Conservation (phyloP, 2,888 invertebrate genomes). For the Microctonus hyperodae region DNA sequence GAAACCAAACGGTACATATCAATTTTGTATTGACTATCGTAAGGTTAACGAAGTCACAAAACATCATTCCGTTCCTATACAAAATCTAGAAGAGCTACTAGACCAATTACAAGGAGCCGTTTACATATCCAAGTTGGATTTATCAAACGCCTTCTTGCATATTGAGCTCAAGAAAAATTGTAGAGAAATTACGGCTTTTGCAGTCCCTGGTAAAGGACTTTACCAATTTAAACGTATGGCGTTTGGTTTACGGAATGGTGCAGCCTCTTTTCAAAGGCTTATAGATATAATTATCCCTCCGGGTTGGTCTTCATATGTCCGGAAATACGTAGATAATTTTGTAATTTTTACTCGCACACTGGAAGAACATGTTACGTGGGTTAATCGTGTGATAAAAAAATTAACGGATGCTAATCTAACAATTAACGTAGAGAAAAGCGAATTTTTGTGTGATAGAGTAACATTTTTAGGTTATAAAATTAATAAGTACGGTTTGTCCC, state of each 20-base stretch:
- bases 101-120: too few relatives aligned
- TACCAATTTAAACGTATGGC: background rate
- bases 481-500: background rate
- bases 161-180: too few relatives aligned
- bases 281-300: background rate
- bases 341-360: background rate
- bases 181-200: too few relatives aligned
- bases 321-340: background rate
- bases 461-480: background rate
- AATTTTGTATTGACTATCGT: constrained; percentile 34
- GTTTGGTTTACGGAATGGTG: background rate
- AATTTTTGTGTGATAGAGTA: background rate
- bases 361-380: background rate
- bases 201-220: too few relatives aligned
- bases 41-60: constrained; percentile 42
- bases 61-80: constrained; percentile 26
- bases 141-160: too few relatives aligned
- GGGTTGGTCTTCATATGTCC: background rate
- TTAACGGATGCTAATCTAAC: background rate
- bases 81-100: too few relatives aligned
- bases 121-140: too few relatives aligned
- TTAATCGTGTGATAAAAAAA: background rate
- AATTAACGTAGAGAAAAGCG: background rate
- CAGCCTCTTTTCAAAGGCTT: background rate
- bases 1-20: constrained; percentile 42